Evolutionary conservation across 53 echinoderm and acorn worm species (phyloP).

Genomic region (Luidia sarsii): DNA sequence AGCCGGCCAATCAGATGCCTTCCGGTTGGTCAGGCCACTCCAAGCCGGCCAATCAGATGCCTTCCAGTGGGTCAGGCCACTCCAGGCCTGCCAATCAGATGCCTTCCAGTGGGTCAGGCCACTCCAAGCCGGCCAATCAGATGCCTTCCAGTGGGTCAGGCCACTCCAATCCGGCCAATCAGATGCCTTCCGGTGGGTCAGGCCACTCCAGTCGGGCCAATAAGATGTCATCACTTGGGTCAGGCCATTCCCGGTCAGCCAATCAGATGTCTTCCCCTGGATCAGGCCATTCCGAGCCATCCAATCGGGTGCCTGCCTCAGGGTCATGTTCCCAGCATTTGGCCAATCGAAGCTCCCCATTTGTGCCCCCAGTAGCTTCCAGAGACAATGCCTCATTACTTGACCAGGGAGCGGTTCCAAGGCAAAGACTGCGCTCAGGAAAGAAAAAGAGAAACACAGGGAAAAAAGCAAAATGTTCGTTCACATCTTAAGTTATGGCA

Average conservation of each 20-base stretch:
- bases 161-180: neutral
- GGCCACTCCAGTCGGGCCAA: neutral
- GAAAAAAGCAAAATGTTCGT: too few species aligned
- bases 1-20: neutral
- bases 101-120: neutral
- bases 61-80: neutral
- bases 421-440: neutral
- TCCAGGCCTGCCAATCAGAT: neutral
- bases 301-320: neutral
- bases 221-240: neutral
- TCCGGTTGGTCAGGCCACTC: neutral
- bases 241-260: neutral
- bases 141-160: neutral
- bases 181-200: neutral
- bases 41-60: neutral
- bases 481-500: too few species aligned
- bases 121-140: neutral
- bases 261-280: neutral
- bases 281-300: neutral
- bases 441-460: too few species aligned
- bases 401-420: neutral
- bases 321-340: too few species aligned
- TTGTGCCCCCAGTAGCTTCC: neutral
- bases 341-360: too few species aligned
- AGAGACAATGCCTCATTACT: too few species aligned